phyloP scores from a whole-genome alignment of 30 jellyfish, hydroid and myxozoan species.

The Clytia hemisphaerica region DNA sequence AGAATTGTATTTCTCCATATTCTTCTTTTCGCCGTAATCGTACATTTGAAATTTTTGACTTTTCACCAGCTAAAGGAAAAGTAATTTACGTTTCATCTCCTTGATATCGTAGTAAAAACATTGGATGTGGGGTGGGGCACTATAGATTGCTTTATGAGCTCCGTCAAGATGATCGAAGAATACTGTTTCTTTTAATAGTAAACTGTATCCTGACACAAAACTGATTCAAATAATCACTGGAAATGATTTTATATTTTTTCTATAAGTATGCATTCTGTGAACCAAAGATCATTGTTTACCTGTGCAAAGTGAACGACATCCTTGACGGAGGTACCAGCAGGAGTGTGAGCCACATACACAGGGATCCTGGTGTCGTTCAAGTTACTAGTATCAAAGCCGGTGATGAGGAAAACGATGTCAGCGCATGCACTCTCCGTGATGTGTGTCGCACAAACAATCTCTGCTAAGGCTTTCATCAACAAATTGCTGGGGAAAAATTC shows the following conservation, averaged over 20 bases:
- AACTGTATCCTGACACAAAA: too few relatives aligned
- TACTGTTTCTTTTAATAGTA: too few relatives aligned
- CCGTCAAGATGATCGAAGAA: too few relatives aligned
- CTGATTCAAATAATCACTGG: too few relatives aligned
- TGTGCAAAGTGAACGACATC: conserved; percentile 30
- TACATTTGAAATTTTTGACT: conserved; percentile 49
- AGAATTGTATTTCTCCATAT: conserved; percentile 43
- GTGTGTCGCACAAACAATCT: conserved; percentile 47
- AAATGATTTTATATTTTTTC: too few relatives aligned
- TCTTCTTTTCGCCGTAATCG: conserved; percentile 63
- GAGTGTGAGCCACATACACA: conserved; percentile 11
- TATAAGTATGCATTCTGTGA: not conserved
- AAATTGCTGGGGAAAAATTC: conserved; percentile 69
- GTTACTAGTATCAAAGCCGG: conserved; percentile 72
- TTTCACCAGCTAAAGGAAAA: conserved; percentile 36
- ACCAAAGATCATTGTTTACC: not conserved
- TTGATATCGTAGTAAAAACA: too few relatives aligned
- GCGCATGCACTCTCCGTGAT: conserved; percentile 59
- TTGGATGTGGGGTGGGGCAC: too few relatives aligned
- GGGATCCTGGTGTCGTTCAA: conserved; percentile 42
- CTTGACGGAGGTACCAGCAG: conserved; percentile 32
- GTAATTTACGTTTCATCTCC: too few relatives aligned
- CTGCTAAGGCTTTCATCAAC: conserved; percentile 66
- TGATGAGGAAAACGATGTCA: conserved; percentile 35
- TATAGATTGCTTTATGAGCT: not conserved